Percentiles rank a stretch among this genome's conserved stretches.
Evolutionary conservation across 2,888 invertebrate species (phyloP).

Genomic region (Pardosa pseudoannulata): DNA sequence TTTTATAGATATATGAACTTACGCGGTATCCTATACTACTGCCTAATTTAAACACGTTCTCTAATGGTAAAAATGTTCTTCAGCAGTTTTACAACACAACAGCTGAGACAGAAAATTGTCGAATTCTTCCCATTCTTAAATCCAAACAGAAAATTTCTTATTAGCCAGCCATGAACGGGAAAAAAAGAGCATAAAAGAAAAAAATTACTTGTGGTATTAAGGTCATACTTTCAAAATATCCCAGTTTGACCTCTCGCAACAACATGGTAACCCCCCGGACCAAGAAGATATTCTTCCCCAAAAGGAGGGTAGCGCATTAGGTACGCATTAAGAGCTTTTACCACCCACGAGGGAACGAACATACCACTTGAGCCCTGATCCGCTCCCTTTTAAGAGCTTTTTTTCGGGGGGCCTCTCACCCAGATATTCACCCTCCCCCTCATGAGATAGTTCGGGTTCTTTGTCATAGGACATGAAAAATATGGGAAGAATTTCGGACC

Average conservation of each 20-base stretch:
- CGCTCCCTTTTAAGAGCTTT: slow-evolving; percentile 13
- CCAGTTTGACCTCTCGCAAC: background rate
- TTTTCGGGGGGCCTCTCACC: background rate
- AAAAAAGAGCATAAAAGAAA: background rate
- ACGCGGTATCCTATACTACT: too few species aligned
- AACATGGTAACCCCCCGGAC: background rate
- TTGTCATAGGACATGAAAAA: background rate
- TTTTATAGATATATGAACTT: too few species aligned
- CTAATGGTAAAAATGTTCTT: too few species aligned
- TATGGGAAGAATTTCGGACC: background rate
- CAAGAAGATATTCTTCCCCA: slow-evolving; percentile 3
- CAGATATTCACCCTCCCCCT: background rate
- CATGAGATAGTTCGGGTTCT: background rate
- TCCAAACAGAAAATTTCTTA: background rate
- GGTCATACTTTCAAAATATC: slow-evolving; percentile 4
- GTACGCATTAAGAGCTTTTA: slow-evolving; percentile 65
- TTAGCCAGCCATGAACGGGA: background rate
- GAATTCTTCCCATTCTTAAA: too few species aligned
- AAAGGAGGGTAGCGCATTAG: slow-evolving; percentile 53
- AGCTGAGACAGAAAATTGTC: too few species aligned
- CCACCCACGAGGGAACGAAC: slow-evolving; percentile 59
- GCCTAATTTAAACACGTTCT: too few species aligned
- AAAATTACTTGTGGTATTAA: slow-evolving; percentile 7
- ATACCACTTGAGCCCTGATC: slow-evolving; percentile 57
- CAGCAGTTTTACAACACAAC: too few species aligned